Conservation (phyloP, 2,113 vertebrate species). For the Synchiropus splendidus region DNA sequence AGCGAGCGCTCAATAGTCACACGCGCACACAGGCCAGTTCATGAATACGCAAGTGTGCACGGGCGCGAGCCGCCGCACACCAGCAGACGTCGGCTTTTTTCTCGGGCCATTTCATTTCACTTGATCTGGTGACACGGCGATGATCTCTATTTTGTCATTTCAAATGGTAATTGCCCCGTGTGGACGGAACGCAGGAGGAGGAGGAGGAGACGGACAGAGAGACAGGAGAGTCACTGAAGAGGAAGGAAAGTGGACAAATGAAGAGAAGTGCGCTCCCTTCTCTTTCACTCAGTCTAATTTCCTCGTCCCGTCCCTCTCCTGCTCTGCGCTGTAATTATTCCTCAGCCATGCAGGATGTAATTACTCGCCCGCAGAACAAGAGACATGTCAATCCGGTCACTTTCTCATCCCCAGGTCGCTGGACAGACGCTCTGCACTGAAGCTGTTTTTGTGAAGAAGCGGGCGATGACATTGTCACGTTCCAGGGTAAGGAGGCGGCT, state of each 20-base stretch:
- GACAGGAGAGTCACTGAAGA: neutral
- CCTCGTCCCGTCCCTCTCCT: conserved; percentile 22
- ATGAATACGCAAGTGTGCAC: neutral
- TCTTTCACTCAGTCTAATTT: conserved; percentile 29
- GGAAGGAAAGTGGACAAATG: conserved; percentile 12
- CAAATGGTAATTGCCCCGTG: conserved; percentile 51
- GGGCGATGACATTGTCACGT: neutral
- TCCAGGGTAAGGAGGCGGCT: neutral
- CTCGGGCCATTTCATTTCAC: conserved; percentile 54
- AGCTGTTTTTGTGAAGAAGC: conserved; percentile 4
- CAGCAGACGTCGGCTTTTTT: conserved; percentile 34
- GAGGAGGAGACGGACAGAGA: neutral
- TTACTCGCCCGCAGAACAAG: conserved; percentile 37
- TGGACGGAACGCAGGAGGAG: conserved; percentile 9
- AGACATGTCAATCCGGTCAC: conserved; percentile 31
- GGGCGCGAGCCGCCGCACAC: conserved; percentile 13
- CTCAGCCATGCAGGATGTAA: conserved; percentile 27
- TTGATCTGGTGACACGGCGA: conserved; percentile 51
- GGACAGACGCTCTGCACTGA: conserved; percentile 20
- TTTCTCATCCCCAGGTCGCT: conserved; percentile 21
- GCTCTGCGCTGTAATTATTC: conserved; percentile 32
- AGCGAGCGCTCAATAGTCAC: conserved; percentile 8
- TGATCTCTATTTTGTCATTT: conserved; percentile 60
- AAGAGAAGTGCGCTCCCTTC: conserved; percentile 9
- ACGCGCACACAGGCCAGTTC: neutral